Base-by-base conservation (phyloP, 2,113 vertebrate species). In the Reinhardtius hippoglossoides region DNA sequence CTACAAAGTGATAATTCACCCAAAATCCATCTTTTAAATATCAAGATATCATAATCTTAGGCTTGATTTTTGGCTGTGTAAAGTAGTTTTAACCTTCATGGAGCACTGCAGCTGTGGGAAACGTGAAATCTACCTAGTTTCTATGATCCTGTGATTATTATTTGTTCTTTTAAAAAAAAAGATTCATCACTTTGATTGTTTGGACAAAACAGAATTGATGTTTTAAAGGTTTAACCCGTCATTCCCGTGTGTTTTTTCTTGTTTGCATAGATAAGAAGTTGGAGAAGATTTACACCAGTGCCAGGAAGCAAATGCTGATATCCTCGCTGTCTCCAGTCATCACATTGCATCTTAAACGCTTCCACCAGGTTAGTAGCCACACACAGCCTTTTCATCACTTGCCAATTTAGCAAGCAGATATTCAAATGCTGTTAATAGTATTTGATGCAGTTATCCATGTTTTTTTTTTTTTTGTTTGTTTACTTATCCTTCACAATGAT, bases 301-400 rank as follows among this genome's bases (percentile, higher is more conserved):
- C 97, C 37, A 95, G 98, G 67, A 99, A 99, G 73, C 98, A 98
- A 85, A 93, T 99, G 73, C 94, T 99, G 67, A 98, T 99, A 92
- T 98, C 98, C 62, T 94, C 94, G 5, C 94, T 97, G 83, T 97
- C 98, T 84, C 96, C 96, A 23, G 91, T 98, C 84, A 96, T 99
- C 87, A 96, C 97, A 69, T 94, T 99, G 56, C 98, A 99, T 82
- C 95, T 99, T 44, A 99, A 99, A 94, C 97, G 98, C 82, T 99
- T 99, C 87, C 97, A 98, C 87, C 98, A 99, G 97, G 98, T 95
- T 16, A 86, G 75, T 14, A 71, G 44, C 27, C 50, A 50, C 50
- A 0, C 23, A 0, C 23, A 10, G 21, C 20, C 37, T 27, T 67
- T 57, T 67, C 0, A 26, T 46, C 50, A 12, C 6, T 2, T 6